These are phyloP conservation scores for Hippasteria phrygiana DNA, from an alignment of 53 echinoderm and acorn worm species.

Conservation along the genomic window DNA sequence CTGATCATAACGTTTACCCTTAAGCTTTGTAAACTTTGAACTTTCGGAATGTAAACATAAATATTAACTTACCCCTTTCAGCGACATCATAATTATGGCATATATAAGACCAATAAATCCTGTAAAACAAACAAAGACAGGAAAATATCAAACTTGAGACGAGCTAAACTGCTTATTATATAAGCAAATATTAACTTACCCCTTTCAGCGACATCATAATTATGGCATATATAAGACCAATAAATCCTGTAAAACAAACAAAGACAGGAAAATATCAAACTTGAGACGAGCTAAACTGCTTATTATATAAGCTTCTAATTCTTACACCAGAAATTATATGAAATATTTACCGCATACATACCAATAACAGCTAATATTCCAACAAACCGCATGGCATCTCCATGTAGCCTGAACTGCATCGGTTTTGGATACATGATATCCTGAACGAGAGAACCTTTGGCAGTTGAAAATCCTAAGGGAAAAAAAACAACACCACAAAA, in stretches of 20 bases:
- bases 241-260: slow-evolving; percentile 58
- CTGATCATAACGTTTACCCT: too few species aligned
- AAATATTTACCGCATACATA: slow-evolving; percentile 40
- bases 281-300: not conserved
- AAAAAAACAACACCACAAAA: not conserved
- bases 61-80: slow-evolving; percentile 75
- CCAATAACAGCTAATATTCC: slow-evolving; percentile 62
- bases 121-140: slow-evolving; percentile 23
- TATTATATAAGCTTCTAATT: not conserved
- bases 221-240: slow-evolving; percentile 80
- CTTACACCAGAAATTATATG: not conserved
- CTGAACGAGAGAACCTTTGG: slow-evolving; percentile 79
- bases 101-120: slow-evolving; percentile 79
- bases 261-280: not conserved
- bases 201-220: slow-evolving; percentile 66
- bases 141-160: not conserved
- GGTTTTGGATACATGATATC: slow-evolving; percentile 89
- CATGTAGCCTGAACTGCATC: slow-evolving; percentile 71
- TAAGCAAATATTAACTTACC: slow-evolving; percentile 65
- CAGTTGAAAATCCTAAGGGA: slow-evolving; percentile 79
- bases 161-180: not conserved
- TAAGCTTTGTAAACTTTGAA: too few species aligned
- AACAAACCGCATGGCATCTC: slow-evolving; percentile 80
- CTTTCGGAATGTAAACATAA: not conserved
- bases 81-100: slow-evolving; percentile 66